Conservation (phyloP, 2,113 vertebrate species). For the Sula dactylatra region DNA sequence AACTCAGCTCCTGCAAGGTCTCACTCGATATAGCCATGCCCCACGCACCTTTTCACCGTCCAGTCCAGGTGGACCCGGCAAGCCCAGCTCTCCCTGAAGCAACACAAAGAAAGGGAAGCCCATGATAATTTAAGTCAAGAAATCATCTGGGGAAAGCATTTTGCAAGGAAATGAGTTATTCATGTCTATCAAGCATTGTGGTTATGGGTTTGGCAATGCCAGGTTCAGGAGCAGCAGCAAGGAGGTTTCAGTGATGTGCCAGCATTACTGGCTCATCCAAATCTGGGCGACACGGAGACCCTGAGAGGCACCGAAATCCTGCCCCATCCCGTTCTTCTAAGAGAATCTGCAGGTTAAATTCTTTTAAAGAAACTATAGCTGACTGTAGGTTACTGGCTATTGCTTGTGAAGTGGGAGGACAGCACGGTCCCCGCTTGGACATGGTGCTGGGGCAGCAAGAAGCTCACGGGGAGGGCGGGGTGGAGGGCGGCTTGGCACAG, state of each 20-base stretch:
- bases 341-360: background rate
- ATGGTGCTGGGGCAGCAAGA: rapidly evolving
- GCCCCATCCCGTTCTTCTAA: background rate
- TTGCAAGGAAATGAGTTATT: background rate
- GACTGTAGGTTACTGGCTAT: background rate
- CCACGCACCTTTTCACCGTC: conserved; percentile 85
- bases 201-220: background rate
- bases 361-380: background rate
- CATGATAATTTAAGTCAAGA: background rate
- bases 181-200: too few species aligned
- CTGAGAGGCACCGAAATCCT: background rate
- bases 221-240: background rate
- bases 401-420: background rate
- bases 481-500: background rate
- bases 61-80: conserved; percentile 84
- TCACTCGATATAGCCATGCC: rapidly evolving
- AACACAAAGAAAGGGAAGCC: background rate
- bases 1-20: background rate
- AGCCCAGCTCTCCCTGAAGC: conserved; percentile 87
- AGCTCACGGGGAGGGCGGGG: background rate
- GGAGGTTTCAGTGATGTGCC: background rate
- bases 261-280: background rate
- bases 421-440: background rate
- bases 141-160: background rate
- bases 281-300: background rate